These are phyloP conservation scores for Enhydra lutris DNA, from an alignment of 2,113 vertebrate genomes.

Conservation along the genomic window DNA sequence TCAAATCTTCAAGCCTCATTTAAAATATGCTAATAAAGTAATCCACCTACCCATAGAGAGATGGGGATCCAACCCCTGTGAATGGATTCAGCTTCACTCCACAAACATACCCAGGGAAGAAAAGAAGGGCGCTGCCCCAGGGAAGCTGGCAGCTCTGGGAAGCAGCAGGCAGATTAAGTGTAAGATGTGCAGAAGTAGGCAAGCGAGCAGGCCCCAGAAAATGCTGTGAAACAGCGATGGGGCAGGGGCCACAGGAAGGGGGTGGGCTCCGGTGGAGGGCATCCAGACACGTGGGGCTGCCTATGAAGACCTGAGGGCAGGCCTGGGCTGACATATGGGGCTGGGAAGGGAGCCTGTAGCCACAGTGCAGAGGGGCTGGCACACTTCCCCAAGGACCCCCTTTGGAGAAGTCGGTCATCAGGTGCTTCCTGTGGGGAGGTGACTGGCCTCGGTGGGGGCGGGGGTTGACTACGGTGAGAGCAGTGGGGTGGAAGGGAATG, in stretches of 20 bases:
- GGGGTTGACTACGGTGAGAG: neutral
- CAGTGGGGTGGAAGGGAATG: fast-evolving
- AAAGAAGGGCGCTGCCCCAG: fast-evolving
- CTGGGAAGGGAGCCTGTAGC: neutral
- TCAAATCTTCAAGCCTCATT: neutral
- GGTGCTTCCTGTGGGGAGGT: neutral
- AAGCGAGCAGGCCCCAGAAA: fast-evolving
- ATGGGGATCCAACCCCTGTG: fast-evolving
- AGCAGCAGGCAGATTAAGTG: neutral
- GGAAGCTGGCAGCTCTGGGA: neutral
- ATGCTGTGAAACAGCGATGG: fast-evolving
- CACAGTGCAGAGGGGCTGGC: neutral
- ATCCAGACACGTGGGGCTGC: too few species aligned
- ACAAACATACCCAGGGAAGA: neutral
- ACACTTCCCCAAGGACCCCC: neutral
- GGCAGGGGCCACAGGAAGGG: fast-evolving
- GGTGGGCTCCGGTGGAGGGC: too few species aligned
- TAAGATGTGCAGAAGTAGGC: fast-evolving
- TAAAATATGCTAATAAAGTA: neutral
- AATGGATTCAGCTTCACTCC: neutral
- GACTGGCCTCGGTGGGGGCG: neutral
- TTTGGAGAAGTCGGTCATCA: too few species aligned
- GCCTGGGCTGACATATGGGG: too few species aligned
- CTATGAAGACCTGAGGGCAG: neutral
- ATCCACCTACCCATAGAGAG: neutral